Evolutionary conservation across 2,113 vertebrate species (phyloP), one percentile per base, ranked within the genome.

Genomic region (Syngnathus scovelli): DNA sequence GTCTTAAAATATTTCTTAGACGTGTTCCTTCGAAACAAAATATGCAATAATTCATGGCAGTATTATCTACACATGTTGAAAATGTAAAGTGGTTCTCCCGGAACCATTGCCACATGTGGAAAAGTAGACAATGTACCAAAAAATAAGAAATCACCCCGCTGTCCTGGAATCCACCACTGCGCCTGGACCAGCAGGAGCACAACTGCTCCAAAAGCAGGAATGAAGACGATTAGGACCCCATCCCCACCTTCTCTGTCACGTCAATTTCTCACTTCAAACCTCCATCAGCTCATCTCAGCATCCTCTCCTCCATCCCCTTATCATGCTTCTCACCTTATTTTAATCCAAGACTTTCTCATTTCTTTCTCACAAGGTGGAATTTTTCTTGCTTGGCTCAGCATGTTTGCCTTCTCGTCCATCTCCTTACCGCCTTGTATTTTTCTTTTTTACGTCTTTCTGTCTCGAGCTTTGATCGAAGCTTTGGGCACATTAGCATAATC

Each of bases 151-250:
- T 33, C 78, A 48, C 15, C 73, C 67, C 27, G 27, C 27, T 33
- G 27, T 73, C 67, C 69, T 78, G 68, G 81, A 84, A 83, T 82
- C 83, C 65, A 55, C 60, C 27, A 7, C 68, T 68, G 21, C 51
- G 52, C 83, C 83, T 68, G 70, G 59, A 66, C 54, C 84, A 0
- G 19, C 71, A 38, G 83, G 86, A 73, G 76, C 60, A 68, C 75
- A 68, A 73, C 72, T 73, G 72, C 72, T 76, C 75, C 68, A 9
- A 85, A 76, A 78, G 76, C 74, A 63, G 67, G 55, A 75, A 73
- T 38, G 6, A 51, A 77, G 77, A 65, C 83, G 88, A 89, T 89
- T 89, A 88, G 72, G 81, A 80, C 75, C 80, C 72, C 83, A 69
- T 78, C 56, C 78, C 64, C 19, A 71, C 67, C 36, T 65, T 60